These are phyloP conservation scores for Uropetala carovei DNA, from an alignment of 2,888 invertebrate species.

Conservation along the genomic window DNA sequence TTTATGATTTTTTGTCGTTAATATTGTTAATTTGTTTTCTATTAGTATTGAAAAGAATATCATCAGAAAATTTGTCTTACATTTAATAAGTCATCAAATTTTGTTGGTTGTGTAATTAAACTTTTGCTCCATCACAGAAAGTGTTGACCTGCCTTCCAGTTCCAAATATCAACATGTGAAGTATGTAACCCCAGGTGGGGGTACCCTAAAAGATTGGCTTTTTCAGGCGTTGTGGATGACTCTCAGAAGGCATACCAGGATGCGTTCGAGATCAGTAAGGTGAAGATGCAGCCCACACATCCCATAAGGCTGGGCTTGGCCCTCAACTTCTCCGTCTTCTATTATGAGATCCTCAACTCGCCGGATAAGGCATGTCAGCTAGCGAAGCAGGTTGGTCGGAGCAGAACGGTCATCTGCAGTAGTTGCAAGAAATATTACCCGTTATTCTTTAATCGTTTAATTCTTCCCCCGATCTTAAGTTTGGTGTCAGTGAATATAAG, in stretches of 20 bases:
- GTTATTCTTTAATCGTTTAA: conserved; percentile 66
- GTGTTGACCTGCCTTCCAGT: conserved; percentile 30
- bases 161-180: background rate
- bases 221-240: conserved; percentile 93
- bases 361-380: conserved; percentile 96
- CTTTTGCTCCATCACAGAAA: conserved; percentile 1
- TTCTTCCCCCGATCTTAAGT: background rate
- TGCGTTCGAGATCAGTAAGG: conserved; percentile 97
- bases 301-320: conserved; percentile 98
- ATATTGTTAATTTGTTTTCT: no score
- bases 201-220: conserved; percentile 42
- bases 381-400: conserved; percentile 88
- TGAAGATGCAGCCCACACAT: conserved; percentile 98
- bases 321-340: conserved; percentile 99
- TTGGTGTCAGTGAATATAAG: conserved; percentile 1
- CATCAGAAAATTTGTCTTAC: no score
- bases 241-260: conserved; percentile 98
- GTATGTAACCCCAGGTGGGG: background rate
- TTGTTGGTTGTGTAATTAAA: conserved; percentile 27
- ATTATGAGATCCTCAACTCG: conserved; percentile 98
- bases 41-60: no score
- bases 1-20: no score
- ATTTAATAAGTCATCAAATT: background rate
- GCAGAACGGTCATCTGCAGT: conserved; percentile 49
- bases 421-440: conserved; percentile 44